These are phyloP conservation scores for Chironomus striatipennis DNA, from an alignment of 1,140 invertebrate genomes.

Conservation along the genomic window DNA sequence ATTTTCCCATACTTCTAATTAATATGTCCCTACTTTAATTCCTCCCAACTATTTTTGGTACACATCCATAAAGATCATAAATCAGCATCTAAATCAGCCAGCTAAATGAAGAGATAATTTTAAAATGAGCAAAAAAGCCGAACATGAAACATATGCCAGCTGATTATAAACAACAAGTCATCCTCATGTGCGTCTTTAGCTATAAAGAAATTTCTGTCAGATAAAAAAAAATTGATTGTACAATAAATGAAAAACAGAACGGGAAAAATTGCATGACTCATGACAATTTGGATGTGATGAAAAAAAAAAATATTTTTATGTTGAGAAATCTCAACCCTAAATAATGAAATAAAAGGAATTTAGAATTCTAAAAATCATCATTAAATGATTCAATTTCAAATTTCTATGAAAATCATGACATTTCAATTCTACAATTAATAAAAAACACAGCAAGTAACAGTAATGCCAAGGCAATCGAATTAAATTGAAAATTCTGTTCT, in stretches of 20 bases:
- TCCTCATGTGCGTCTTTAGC: not conserved
- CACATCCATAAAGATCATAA: no score
- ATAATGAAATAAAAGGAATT: not conserved
- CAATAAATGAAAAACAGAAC: not conserved
- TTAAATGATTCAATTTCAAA: conserved; percentile 9
- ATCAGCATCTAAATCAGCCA: no score
- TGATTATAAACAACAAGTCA: conserved; percentile 14
- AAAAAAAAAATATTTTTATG: no score
- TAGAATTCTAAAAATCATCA: conserved; percentile 12
- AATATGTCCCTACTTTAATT: no score
- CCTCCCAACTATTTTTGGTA: no score
- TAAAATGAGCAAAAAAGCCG: no score
- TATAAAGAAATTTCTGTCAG: not conserved
- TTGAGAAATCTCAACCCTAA: not conserved
- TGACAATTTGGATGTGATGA: not conserved
- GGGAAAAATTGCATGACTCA: conserved; percentile 7
- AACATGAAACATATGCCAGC: not conserved
- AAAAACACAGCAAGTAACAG: conserved; percentile 5
- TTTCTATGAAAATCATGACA: conserved; percentile 16
- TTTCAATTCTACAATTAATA: conserved; percentile 22
- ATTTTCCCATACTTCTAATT: no score
- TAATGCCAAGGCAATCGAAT: not conserved
- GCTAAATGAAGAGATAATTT: no score
- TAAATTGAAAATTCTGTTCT: conserved; percentile 9
- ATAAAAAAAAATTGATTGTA: conserved; percentile 6